A percentile compares a stretch with the other conserved stretches of the same genome.
Conservation (phyloP, 2,888 invertebrate genomes). For the Parthenolecanium corni region DNA sequence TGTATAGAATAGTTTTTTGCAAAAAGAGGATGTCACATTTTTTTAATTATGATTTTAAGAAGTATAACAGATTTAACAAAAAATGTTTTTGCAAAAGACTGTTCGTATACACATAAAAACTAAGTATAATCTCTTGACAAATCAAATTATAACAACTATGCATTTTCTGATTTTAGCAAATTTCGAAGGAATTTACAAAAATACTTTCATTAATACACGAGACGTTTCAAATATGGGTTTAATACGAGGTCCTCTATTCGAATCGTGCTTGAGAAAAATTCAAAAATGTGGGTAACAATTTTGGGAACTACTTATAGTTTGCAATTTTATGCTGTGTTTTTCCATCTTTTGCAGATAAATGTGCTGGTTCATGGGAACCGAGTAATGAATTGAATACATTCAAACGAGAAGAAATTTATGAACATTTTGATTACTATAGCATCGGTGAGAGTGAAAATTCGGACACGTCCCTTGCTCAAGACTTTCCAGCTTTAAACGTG, state of each 20-base stretch:
- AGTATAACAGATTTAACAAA: too few relatives aligned
- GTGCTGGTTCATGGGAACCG: constrained; percentile 4
- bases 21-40: too few relatives aligned
- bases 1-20: too few relatives aligned
- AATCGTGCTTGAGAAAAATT: constrained; percentile 8
- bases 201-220: neutral
- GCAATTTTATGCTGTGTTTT: neutral
- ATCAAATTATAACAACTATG: too few relatives aligned
- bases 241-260: constrained; percentile 10
- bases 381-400: neutral
- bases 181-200: constrained; percentile 13
- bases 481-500: neutral
- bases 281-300: constrained; percentile 3
- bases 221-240: neutral
- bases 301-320: neutral
- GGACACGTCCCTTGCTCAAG: constrained; percentile 14
- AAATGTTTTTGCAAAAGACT: too few relatives aligned
- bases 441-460: constrained; percentile 27
- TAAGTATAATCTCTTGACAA: too few relatives aligned
- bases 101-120: too few relatives aligned
- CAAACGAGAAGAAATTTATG: neutral
- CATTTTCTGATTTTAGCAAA: constrained; percentile 4
- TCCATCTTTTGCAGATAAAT: constrained; percentile 5
- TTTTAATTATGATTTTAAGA: too few relatives aligned
- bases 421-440: constrained; percentile 9